Percentiles rank a stretch among this genome's conserved stretches.
Conservation (phyloP, 1,140 invertebrate genomes). For the Galendromus occidentalis region DNA sequence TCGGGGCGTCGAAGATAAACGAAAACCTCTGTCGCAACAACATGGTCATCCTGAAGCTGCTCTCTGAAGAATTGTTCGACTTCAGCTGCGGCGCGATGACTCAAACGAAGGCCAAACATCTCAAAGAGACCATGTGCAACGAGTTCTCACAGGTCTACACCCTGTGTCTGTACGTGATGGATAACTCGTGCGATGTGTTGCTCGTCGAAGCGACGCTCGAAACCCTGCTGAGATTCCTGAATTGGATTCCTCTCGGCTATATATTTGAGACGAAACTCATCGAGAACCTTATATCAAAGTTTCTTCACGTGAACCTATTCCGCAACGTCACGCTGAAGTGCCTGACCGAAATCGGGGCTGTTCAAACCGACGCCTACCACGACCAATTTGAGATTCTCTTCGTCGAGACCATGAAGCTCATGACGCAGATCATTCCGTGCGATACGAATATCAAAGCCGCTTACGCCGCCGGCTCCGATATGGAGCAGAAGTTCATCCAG, state of each 20-base stretch:
- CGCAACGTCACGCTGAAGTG: constrained; percentile 95
- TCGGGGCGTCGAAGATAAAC: constrained; percentile 94
- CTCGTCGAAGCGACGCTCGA: constrained; percentile 82
- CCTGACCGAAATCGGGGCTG: constrained; percentile 74
- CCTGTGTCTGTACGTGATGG: constrained; percentile 91
- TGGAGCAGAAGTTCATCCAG: constrained; percentile 97
- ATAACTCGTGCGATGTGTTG: constrained; percentile 87
- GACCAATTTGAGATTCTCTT: constrained; percentile 74
- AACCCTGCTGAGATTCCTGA: constrained; percentile 86
- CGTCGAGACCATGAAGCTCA: constrained; percentile 66
- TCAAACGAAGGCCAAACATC: constrained; percentile 93
- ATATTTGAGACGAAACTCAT: constrained; percentile 98
- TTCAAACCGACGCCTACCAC: constrained; percentile 54
- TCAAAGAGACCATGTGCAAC: constrained; percentile 99
- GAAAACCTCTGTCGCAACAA: constrained; percentile 98
- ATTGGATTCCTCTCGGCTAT: constrained; percentile 98
- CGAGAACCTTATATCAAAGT: constrained; percentile 80
- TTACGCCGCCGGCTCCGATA: constrained; percentile 74
- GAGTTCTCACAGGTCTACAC: constrained; percentile 97
- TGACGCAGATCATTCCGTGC: constrained; percentile 55
- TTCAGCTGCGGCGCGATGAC: constrained; percentile 94
- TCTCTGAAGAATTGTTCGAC: constrained; percentile 97
- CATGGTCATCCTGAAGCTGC: constrained; percentile 88
- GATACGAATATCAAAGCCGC: constrained; percentile 79
- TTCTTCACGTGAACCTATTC: constrained; percentile 90